Conservation (phyloP, 37 sponge, comb jelly and placozoan genomes). For the Diacarnus erythraeanus region DNA sequence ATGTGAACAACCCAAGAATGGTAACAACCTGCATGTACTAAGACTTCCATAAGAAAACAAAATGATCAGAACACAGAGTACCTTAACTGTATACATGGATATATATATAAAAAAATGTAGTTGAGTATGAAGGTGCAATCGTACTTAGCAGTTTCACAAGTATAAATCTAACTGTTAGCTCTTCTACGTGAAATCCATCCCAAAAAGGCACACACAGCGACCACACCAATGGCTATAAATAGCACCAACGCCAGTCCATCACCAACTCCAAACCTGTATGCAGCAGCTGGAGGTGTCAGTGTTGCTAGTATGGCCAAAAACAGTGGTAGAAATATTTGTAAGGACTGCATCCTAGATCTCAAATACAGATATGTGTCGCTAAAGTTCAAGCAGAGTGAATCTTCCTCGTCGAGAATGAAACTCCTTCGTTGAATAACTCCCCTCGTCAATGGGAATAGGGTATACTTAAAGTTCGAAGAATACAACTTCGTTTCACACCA, state of each 20-base stretch:
- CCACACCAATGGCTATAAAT: slow-evolving; percentile 47
- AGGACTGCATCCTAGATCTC: slow-evolving; percentile 4
- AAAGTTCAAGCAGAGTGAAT: background rate
- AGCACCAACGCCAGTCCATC: slow-evolving; percentile 76
- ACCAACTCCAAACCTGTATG: slow-evolving; percentile 73
- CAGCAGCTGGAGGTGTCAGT: slow-evolving; percentile 43
- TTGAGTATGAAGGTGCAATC: background rate
- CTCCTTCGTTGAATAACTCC: too few relatives aligned
- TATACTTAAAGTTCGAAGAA: too few relatives aligned
- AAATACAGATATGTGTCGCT: background rate
- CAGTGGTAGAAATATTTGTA: slow-evolving; percentile 13
- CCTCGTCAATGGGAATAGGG: too few relatives aligned
- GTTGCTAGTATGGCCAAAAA: slow-evolving; percentile 40
- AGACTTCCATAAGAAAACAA: too few relatives aligned
- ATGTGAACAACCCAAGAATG: too few relatives aligned
- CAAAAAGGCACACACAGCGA: slow-evolving; percentile 67
- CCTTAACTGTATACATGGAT: background rate
- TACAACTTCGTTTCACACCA: background rate
- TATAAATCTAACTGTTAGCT: slow-evolving; percentile 13
- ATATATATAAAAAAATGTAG: background rate
- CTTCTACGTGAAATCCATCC: slow-evolving; percentile 66
- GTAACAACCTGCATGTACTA: too few relatives aligned
- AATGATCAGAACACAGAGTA: too few relatives aligned
- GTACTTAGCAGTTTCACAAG: background rate
- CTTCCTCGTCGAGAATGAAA: too few relatives aligned